phyloP scores from a whole-genome alignment of 2,888 invertebrate genomes.

The Agriopis marginaria region DNA sequence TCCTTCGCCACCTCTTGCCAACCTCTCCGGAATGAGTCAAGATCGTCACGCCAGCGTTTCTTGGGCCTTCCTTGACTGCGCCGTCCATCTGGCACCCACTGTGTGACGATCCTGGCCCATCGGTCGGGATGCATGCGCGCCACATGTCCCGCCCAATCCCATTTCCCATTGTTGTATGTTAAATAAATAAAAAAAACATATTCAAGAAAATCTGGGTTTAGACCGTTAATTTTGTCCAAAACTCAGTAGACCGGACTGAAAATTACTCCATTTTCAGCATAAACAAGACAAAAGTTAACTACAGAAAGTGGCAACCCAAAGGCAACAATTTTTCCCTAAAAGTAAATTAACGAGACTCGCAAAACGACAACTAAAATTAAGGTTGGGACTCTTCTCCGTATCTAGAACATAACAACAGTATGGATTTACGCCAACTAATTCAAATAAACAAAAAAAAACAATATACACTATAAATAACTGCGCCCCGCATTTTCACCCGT shows the following conservation, averaged over 20 bases:
- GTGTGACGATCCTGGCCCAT: no score
- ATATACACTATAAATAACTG: background rate
- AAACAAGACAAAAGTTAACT: constrained; percentile 33
- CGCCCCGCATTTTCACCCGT: no score
- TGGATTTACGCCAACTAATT: background rate
- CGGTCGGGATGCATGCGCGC: no score
- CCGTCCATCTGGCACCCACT: no score
- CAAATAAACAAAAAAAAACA: background rate
- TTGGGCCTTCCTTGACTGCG: no score
- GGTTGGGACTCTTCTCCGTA: constrained; percentile 20
- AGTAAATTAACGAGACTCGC: constrained; percentile 34
- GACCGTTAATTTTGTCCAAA: constrained; percentile 2
- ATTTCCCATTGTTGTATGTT: no score
- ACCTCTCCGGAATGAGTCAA: no score
- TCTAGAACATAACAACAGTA: constrained; percentile 16
- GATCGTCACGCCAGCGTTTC: no score
- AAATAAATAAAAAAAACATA: constrained; percentile 1
- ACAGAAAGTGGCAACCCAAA: constrained; percentile 28
- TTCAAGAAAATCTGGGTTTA: constrained; percentile 6
- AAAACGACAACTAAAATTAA: constrained; percentile 35
- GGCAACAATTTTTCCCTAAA: constrained; percentile 36
- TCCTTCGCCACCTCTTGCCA: no score
- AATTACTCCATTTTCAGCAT: constrained; percentile 23
- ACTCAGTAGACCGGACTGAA: constrained; percentile 15
- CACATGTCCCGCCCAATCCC: no score